Base-by-base conservation (phyloP, 2,888 invertebrate species). In the Eustalomyia histrio region DNA sequence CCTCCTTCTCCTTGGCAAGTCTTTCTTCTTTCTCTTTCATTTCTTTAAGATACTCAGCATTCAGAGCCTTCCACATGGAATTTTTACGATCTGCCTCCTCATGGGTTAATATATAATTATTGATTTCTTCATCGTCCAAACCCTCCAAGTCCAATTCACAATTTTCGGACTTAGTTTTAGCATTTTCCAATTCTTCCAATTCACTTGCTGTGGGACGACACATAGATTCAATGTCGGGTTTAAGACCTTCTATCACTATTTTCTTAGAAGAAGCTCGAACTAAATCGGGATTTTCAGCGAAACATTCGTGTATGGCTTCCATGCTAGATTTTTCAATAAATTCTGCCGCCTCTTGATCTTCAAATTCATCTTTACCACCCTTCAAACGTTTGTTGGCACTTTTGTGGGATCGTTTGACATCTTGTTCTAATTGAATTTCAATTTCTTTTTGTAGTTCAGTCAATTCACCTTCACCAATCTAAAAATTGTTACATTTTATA, bases 121-220 rank as follows among this genome's bases (percentile, higher is more conserved):
- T 95, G 60, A 99, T 92, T 91, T 99, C 99, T 6, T 94, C 95
- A 86, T 99, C 99, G 86, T 99, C 97, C 63, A 97, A 93, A 50
- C 93, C 94, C 53, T 94, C 94, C 52, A 96, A 91, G 83, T 94
- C 92, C 16, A 97, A 90, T 83, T 95, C 95, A 0, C 83, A 84
- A 24, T 88, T 88, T 7, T 87, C 87, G 2, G 80, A 83, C 24
- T 57, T 76, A 0, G 86, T 76, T 83, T 86, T 83, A n/a, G 86
- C 82, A 4, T 84, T 86, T 63, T 93, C 92, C 43, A 92, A 91
- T 76, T 89, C 89, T 16, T 85, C 84, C 64, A 89, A 47, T 58
- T 90, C 90, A 55, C 92, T 90, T 10, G 91, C 91, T 55, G 92
- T 91, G 1, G 92, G 94, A 2, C 96, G 91, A 17, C 97, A 96